Evolutionary conservation across 2,888 invertebrate genomes (phyloP), one percentile per base, ranked within the genome.

Genomic region (Smittia sp.): DNA sequence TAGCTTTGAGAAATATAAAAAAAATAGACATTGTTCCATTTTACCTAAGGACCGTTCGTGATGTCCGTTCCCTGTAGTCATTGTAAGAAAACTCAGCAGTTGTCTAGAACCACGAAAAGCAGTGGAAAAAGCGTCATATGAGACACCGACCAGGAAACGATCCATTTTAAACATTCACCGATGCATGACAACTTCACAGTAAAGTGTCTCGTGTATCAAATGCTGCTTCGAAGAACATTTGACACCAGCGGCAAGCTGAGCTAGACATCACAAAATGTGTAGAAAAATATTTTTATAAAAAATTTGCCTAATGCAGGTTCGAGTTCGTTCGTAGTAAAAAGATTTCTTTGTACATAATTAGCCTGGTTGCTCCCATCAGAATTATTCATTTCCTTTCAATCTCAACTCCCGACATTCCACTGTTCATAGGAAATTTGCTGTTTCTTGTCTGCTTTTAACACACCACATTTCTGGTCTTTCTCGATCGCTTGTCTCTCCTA

Each of bases 81-180:
- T 15, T 15, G 2, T n/a, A 13, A 2, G 20, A 18, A 18, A 58
- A 46, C 46, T n/a, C 13, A 27, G 9, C 63, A 63, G 4, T 25
- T 63, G 63, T 63, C 15, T 22, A 3, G 18, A 7, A 58, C 58
- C 7, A 58, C 58, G 46, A 58, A 4, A 58, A 58, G 22, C 18
- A 58, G 20, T 22, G 22, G 18, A 46, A 46, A 46, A 58, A 18
- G 20, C 58, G 18, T 58, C 18, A 11, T 20, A 58, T 58, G 58
- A 25, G 63, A 63, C 63, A 63, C 27, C 25, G 27, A 63, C 63
- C 63, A 72, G 72, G 72, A 72, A 72, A 72, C 54, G 72, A 72
- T 72, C 72, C 72, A 72, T 72, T 72, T 72, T 72, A 72, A 32
- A 58, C 18, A 72, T 72, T 58, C 72, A 72, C 24, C 72, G 72